phyloP scores from a whole-genome alignment of 2,888 invertebrate genomes.

The Eristalis pertinax region DNA sequence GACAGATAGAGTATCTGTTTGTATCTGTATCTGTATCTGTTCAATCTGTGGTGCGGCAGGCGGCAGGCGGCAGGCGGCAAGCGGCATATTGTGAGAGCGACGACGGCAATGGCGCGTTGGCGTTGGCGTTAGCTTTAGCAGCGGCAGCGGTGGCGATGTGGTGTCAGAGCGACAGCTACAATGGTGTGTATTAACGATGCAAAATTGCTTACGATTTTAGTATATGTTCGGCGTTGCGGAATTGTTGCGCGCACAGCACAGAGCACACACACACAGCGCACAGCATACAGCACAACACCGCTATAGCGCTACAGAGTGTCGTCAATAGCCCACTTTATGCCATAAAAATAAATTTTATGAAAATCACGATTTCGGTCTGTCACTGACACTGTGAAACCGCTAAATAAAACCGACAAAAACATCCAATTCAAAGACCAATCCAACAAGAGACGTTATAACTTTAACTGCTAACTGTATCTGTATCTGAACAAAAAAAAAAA shows the following conservation, averaged over 20 bases:
- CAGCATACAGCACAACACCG: background rate
- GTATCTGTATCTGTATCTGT: constrained; percentile 8
- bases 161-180: constrained; percentile 1
- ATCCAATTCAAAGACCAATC: constrained; percentile 25
- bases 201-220: constrained; percentile 59
- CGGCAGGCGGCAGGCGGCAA: background rate
- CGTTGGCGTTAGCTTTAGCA: background rate
- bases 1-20: constrained; percentile 1
- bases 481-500: constrained; percentile 21
- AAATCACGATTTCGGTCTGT: constrained; percentile 66
- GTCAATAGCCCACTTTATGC: constrained; percentile 69
- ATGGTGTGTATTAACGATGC: constrained; percentile 35
- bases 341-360: constrained; percentile 72
- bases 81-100: background rate
- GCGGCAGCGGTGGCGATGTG: background rate
- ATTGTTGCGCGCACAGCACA: constrained; percentile 53
- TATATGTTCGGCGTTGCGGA: constrained; percentile 44
- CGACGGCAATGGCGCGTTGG: background rate
- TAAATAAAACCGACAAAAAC: constrained; percentile 28
- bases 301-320: constrained; percentile 32
- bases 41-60: background rate
- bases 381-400: constrained; percentile 45
- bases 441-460: constrained; percentile 50
- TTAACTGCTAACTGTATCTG: constrained; percentile 28
- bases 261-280: too few species aligned